These are phyloP conservation scores for Mormyrus iriodes DNA, from an alignment of 2,113 vertebrate genomes.

Conservation along the genomic window DNA sequence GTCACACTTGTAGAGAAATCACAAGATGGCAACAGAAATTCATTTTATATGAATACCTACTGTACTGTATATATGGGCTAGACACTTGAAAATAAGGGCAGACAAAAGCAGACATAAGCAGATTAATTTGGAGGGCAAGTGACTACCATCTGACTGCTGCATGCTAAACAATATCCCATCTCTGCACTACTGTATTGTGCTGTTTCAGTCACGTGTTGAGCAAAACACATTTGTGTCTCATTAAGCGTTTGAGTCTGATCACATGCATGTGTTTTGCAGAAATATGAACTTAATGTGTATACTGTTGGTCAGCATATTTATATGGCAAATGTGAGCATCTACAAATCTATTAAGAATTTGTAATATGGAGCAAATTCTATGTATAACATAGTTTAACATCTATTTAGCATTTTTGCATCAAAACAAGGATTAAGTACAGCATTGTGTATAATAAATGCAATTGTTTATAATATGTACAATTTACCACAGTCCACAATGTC, in stretches of 20 bases:
- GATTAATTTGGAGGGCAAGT: constrained; percentile 42
- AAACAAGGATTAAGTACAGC: not conserved
- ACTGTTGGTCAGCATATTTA: not conserved
- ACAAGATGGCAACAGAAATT: not conserved
- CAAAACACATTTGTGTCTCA: too few relatives aligned
- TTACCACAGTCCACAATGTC: not conserved
- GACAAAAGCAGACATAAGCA: constrained; percentile 48
- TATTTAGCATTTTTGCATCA: not conserved
- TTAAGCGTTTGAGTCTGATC: too few relatives aligned
- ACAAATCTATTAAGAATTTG: not conserved
- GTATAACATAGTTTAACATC: not conserved
- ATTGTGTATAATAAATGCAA: not conserved
- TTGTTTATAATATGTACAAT: not conserved
- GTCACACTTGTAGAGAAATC: not conserved
- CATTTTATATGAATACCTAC: not conserved
- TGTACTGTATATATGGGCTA: not conserved
- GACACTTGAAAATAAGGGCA: not conserved
- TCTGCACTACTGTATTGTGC: not conserved
- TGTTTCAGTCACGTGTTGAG: too few relatives aligned
- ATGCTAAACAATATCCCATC: not conserved
- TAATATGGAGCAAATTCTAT: not conserved
- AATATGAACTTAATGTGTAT: too few relatives aligned
- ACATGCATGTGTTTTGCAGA: too few relatives aligned
- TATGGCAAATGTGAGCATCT: not conserved
- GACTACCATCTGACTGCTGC: constrained; percentile 26